Evolutionary conservation across 2,888 invertebrate genomes (phyloP).

Genomic region (Plemyria rubiginata): DNA sequence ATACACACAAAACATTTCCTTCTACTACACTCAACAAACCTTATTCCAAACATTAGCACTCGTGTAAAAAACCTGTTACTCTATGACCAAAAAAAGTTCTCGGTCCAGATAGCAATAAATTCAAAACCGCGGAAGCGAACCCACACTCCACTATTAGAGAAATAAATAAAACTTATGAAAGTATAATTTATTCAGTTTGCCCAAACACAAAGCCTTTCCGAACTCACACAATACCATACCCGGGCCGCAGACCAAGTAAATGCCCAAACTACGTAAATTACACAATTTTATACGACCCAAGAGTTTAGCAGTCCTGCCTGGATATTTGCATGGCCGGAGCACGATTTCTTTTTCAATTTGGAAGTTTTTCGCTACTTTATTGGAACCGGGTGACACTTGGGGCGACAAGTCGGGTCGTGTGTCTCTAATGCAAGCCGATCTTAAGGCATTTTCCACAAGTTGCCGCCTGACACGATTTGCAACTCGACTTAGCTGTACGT

Average conservation of each 20-base stretch:
- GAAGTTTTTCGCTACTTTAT: conserved; percentile 74
- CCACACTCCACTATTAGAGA: not conserved
- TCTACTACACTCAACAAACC: too few species aligned
- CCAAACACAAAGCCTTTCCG: conserved; percentile 18
- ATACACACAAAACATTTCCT: too few species aligned
- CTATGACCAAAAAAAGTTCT: not conserved
- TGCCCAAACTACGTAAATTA: conserved; percentile 26
- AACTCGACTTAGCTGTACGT: not conserved
- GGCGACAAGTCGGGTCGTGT: conserved; percentile 53
- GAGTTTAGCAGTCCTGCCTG: conserved; percentile 66
- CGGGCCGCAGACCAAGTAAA: conserved; percentile 15
- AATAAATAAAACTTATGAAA: conserved; percentile 13
- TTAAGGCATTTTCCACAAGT: not conserved
- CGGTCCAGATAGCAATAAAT: not conserved
- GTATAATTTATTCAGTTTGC: conserved; percentile 15
- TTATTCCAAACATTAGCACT: too few species aligned
- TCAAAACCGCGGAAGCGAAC: not conserved
- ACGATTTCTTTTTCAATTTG: conserved; percentile 80
- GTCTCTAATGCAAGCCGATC: conserved; percentile 39
- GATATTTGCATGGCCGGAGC: conserved; percentile 66
- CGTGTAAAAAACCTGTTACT: too few species aligned
- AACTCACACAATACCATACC: conserved; percentile 33
- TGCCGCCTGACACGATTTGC: not conserved
- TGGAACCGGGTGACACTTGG: conserved; percentile 65
- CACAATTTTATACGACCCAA: conserved; percentile 34